Evolutionary conservation across 2,888 invertebrate species (phyloP), one percentile per base, ranked within the genome.

Genomic region (Blastobasis lacticolella): DNA sequence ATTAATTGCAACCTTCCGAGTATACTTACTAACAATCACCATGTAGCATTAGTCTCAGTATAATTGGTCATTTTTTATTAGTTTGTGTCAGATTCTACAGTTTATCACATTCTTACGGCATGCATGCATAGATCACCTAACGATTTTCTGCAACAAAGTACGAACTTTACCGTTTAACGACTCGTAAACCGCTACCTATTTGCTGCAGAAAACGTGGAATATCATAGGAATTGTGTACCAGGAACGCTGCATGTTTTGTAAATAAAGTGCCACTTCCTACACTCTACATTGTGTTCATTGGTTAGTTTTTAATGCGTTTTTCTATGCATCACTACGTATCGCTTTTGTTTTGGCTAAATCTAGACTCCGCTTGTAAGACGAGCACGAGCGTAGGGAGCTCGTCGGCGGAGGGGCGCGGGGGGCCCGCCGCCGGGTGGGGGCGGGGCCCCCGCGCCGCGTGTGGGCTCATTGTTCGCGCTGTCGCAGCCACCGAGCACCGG

Each of bases 11-110:
- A 57, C 55, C 51, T 41, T 57, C 23, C 49, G 46, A 57, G 38
- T 50, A 8, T 73, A 83, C 81, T 81, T 82, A 84, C 81, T 81
- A 82, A 84, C 80, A 73, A 69, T 73, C 79, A 82, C 78, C 58
- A 61, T 64, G 66, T 81, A 82, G 79, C 66, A 49, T 53, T 68
- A 68, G 66, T 61, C 53, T 54, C 55, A 59, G 60, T 61, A 63
- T 60, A 54, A 59, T 60, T 63, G 56, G 60, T 63, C 63, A 62
- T 66, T 68, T 68, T 61, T 60, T 61, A 67, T 71, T 79, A 74
- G 69, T 74, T 75, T 71, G 72, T 74, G 62, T 71, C 64, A 61
- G 67, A 60, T 63, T 61, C 61, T 58, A 65, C 60, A 61, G 60
- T 58, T 61, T 66, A 62, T 55, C 57, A 57, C 62, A 57, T 69